Conservation (phyloP, 2,797 vertebrate genomes). For the Notolabrus celidotus region DNA sequence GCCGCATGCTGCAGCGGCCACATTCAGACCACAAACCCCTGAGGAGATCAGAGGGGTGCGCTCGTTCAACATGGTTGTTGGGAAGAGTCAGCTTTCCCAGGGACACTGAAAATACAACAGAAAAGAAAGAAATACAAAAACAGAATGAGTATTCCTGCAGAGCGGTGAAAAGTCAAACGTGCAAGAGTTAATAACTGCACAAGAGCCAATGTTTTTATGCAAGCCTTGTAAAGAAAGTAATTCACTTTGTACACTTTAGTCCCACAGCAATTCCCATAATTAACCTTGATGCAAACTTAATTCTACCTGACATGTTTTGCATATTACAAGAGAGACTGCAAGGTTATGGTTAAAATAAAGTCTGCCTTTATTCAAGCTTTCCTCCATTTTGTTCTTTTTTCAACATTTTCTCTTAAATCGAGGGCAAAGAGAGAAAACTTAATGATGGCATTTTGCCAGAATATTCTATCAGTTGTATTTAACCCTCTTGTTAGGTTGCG, state of each 20-base stretch:
- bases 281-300: background rate
- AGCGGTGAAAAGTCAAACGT: too few species aligned
- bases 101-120: slow-evolving; percentile 1
- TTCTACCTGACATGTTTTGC: background rate
- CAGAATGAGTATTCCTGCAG: background rate
- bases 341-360: background rate
- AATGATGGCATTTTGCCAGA: background rate
- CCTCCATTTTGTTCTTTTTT: background rate
- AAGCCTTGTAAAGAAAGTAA: background rate
- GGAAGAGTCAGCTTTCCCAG: slow-evolving; percentile 21
- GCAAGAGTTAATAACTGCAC: background rate
- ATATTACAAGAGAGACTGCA: background rate
- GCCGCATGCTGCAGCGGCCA: slow-evolving; percentile 63
- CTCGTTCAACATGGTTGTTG: slow-evolving; percentile 88
- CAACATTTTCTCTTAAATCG: background rate
- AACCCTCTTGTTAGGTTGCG: too few species aligned
- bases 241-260: background rate
- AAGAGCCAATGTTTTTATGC: background rate
- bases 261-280: background rate
- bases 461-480: background rate
- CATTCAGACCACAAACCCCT: slow-evolving; percentile 84
- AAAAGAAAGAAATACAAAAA: background rate
- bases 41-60: slow-evolving; percentile 89
- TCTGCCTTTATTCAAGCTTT: background rate
- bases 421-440: background rate